Percentiles rank a stretch among this genome's conserved stretches.
phyloP scores from a whole-genome alignment of 2,113 vertebrate species.

The Tychaedon coryphoeus region DNA sequence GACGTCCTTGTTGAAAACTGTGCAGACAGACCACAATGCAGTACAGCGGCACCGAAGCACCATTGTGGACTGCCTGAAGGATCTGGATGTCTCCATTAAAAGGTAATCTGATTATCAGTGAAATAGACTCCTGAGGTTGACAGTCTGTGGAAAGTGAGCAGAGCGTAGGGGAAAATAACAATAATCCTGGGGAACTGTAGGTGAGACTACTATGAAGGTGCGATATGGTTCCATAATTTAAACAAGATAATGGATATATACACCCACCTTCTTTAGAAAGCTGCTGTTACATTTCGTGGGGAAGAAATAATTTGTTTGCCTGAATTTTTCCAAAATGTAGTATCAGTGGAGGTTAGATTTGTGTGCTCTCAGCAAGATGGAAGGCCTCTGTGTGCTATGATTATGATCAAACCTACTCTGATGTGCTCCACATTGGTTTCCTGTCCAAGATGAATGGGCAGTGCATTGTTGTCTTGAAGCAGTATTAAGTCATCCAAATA shows the following conservation, averaged over 20 bases:
- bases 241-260: not conserved
- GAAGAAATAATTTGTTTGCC: not conserved
- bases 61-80: conserved; percentile 98
- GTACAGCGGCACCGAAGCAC: conserved; percentile 98
- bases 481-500: not conserved
- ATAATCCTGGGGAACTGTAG: not conserved
- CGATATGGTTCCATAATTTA: not conserved
- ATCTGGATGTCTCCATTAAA: conserved; percentile 98
- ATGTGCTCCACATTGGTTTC: not conserved
- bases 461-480: not conserved
- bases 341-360: not conserved
- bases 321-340: not conserved
- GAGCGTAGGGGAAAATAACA: not conserved
- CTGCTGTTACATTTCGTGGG: not conserved
- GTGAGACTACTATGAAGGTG: not conserved
- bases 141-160: not conserved
- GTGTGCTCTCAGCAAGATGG: not conserved
- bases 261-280: not conserved
- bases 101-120: conserved; percentile 72
- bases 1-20: conserved; percentile 97
- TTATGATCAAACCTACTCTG: not conserved
- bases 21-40: conserved; percentile 98
- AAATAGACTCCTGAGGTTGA: not conserved
- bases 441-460: not conserved
- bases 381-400: not conserved